Evolutionary conservation across 1,140 invertebrate genomes (phyloP).

Genomic region (Drosophila mojavensis): DNA sequence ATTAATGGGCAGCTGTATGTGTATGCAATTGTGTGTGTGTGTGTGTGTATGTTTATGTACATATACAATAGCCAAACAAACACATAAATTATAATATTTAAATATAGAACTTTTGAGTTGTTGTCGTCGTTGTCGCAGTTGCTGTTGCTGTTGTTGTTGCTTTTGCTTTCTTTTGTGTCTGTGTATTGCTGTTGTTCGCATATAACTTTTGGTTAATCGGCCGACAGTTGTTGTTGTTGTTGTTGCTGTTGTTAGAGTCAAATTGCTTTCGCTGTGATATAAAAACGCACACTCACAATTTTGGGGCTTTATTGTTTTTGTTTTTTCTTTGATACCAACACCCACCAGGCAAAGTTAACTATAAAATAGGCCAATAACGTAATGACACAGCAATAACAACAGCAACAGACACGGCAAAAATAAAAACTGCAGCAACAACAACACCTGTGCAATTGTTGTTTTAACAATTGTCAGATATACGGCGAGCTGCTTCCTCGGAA

Average conservation of each 20-base stretch:
- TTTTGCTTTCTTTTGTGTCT: slow-evolving; percentile 45
- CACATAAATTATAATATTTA: slow-evolving; percentile 82
- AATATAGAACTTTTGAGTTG: slow-evolving; percentile 82
- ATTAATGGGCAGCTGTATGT: slow-evolving; percentile 3
- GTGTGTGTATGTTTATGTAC: slow-evolving; percentile 1
- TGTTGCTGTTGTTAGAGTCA: slow-evolving; percentile 49
- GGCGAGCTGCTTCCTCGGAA: slow-evolving; percentile 60
- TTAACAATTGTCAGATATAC: slow-evolving; percentile 47
- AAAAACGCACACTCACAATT: slow-evolving; percentile 19
- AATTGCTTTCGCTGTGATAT: slow-evolving; percentile 57
- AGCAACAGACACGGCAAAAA: background rate
- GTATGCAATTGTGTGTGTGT: background rate
- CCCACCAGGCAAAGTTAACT: slow-evolving; percentile 53
- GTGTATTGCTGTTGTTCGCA: slow-evolving; percentile 50
- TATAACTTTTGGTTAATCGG: slow-evolving; percentile 66
- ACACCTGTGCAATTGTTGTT: slow-evolving; percentile 34
- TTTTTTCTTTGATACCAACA: slow-evolving; percentile 38
- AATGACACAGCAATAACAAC: slow-evolving; percentile 32
- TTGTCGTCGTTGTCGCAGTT: slow-evolving; percentile 53
- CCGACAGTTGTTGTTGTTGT: slow-evolving; percentile 29
- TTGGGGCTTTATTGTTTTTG: slow-evolving; percentile 27
- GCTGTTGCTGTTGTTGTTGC: slow-evolving; percentile 31
- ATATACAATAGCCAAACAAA: slow-evolving; percentile 73
- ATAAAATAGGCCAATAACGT: slow-evolving; percentile 74
- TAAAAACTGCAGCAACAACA: slow-evolving; percentile 11